Evolutionary conservation across 2,888 invertebrate species (phyloP), one percentile per base, ranked within the genome.

Genomic region (Orthosia gothica): DNA sequence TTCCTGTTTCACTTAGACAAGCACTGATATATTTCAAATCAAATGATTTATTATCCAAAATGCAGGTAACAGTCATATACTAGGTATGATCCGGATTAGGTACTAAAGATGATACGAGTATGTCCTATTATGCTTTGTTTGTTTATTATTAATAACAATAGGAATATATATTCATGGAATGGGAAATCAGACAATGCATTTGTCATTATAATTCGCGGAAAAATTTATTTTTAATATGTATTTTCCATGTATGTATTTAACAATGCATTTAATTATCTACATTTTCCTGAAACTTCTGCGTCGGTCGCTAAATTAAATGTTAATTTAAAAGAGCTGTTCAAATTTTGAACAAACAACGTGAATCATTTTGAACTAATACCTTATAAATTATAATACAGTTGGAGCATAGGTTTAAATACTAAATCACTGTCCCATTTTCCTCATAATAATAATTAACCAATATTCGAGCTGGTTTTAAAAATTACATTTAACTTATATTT

Each of bases 251-350:
- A 11, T 23, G 16, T 13, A 16, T 49, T 20, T 16, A 16, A n/a
- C 5, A 52, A 40, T 15, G 45, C 13, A 16, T 45, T 52, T 15
- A n/a, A 69, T 50, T 40, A 18, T 50, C 16, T 9, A 18, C 4
- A 55, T 74, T 71, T 57, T 58, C 55, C 32, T 73, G 23, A 32
- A 70, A 11, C 16, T 23, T 55, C 5, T 13, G 59, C 13, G 3
- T 15, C 15, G 7, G 0, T 4, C 18, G 7, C 5, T 5, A n/a
- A 47, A 11, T 61, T 23, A 4, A 61, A 45, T 23, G 15, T 45
- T 7, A n/a, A 23, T 66, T 32, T 49, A 2, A 49, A 32, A 49
- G 0, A 18, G 2, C 18, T 18, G 0, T 47, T 13, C 3, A 20
- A 15, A 50, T 40, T 40, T 40, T 40, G 7, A 55, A 55, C 26